Percentiles rank a stretch among this genome's conserved stretches.
Evolutionary conservation across 1,140 invertebrate genomes (phyloP).

Genomic region (Leptoteleia sp.): DNA sequence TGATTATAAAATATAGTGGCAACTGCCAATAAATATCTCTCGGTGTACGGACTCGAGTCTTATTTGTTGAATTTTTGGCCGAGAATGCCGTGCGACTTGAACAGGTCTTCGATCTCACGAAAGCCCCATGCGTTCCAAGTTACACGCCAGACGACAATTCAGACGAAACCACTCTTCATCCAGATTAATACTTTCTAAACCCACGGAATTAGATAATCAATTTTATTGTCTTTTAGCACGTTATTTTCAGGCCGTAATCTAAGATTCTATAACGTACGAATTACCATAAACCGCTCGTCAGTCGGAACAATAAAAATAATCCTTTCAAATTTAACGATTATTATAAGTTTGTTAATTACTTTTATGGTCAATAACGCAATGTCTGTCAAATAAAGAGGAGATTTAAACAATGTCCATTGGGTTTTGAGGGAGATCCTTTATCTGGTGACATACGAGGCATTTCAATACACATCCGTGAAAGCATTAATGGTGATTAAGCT

Average conservation of each 20-base stretch:
- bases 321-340: slow-evolving; percentile 50
- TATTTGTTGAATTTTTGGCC: too few relatives aligned
- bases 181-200: slow-evolving; percentile 17
- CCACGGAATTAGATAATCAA: slow-evolving; percentile 46
- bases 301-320: slow-evolving; percentile 51
- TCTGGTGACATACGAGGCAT: slow-evolving; percentile 66
- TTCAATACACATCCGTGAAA: slow-evolving; percentile 67
- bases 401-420: slow-evolving; percentile 61
- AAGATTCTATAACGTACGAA: slow-evolving; percentile 34
- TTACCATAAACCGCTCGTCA: slow-evolving; percentile 36
- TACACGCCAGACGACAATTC: too few relatives aligned
- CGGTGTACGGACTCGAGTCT: too few relatives aligned
- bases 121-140: too few relatives aligned
- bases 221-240: slow-evolving; percentile 54
- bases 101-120: too few relatives aligned
- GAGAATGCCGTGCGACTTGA: too few relatives aligned
- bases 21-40: too few relatives aligned
- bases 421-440: slow-evolving; percentile 59
- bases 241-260: slow-evolving; percentile 29
- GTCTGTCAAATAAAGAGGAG: slow-evolving; percentile 53
- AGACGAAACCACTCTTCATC: background rate
- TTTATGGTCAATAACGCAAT: slow-evolving; percentile 60
- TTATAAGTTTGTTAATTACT: slow-evolving; percentile 67
- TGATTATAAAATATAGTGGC: too few relatives aligned
- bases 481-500: slow-evolving; percentile 67